Percentiles rank a stretch among this genome's conserved stretches.
These are phyloP conservation scores for Gymnocypris eckloni DNA, from an alignment of 2,797 vertebrate species.

Conservation along the genomic window DNA sequence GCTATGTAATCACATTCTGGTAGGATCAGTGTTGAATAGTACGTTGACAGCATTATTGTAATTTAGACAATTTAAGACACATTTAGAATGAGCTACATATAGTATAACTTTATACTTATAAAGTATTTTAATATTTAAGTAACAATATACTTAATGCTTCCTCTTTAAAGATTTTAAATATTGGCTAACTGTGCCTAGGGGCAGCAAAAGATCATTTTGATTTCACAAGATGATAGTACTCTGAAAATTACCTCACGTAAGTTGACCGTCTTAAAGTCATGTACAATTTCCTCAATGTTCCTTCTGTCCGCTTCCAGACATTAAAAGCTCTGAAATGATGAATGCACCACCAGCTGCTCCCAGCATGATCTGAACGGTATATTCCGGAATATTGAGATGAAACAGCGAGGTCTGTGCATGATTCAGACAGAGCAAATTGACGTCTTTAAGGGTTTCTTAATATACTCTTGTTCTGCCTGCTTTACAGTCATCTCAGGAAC, in stretches of 20 bases:
- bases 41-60: background rate
- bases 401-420: constrained; percentile 5
- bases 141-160: background rate
- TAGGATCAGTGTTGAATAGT: background rate
- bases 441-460: constrained; percentile 36
- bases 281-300: constrained; percentile 4
- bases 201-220: background rate
- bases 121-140: background rate
- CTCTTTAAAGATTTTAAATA: background rate
- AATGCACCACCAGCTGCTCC: constrained; percentile 39
- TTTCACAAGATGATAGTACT: background rate
- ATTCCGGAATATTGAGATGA: constrained; percentile 13
- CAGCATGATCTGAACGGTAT: constrained; percentile 23
- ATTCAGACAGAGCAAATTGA: constrained; percentile 43
- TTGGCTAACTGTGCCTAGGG: background rate
- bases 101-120: background rate
- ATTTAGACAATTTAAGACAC: background rate
- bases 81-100: background rate
- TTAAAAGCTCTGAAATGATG: constrained; percentile 27
- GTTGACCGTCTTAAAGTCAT: constrained; percentile 14
- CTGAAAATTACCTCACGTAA: background rate
- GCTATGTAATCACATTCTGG: background rate
- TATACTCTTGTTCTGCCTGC: constrained; percentile 33
- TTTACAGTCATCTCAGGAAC: constrained; percentile 39
- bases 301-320: background rate